These are phyloP conservation scores for Tenthredo livida DNA, from an alignment of 2,888 invertebrate genomes.

Conservation along the genomic window DNA sequence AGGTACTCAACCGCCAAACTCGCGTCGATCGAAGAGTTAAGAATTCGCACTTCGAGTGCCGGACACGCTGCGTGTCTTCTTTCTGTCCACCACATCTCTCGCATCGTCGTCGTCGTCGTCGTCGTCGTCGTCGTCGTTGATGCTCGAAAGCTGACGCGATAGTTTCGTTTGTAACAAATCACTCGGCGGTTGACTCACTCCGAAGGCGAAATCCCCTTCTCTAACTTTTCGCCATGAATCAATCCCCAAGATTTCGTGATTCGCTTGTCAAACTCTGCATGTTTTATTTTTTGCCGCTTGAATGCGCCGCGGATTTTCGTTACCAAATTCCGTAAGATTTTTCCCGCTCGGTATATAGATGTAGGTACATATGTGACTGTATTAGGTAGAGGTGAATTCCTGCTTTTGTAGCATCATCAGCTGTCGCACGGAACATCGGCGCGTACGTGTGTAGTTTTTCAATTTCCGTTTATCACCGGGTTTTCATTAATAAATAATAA, in stretches of 20 bases:
- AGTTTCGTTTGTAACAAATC: conserved; percentile 50
- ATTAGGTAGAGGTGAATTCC: too few relatives aligned
- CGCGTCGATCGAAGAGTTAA: conserved; percentile 40
- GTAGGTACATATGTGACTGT: not conserved
- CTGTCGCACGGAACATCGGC: not conserved
- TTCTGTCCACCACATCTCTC: not conserved
- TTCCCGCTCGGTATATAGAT: not conserved
- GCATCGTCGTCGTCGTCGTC: not conserved
- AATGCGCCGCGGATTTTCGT: not conserved
- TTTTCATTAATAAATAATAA: not conserved
- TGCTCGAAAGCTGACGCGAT: not conserved
- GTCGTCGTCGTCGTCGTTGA: not conserved
- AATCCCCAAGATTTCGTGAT: conserved; percentile 30
- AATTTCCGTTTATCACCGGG: not conserved
- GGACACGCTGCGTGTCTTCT: conserved; percentile 33
- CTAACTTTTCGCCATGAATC: not conserved
- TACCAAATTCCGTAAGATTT: conserved; percentile 23
- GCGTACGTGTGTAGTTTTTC: not conserved
- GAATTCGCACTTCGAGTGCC: conserved; percentile 36
- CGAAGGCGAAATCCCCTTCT: conserved; percentile 4
- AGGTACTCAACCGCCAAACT: not conserved
- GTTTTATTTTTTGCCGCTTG: not conserved
- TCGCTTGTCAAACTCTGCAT: conserved; percentile 9
- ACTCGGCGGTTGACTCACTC: conserved; percentile 52
- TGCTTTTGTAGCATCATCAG: too few relatives aligned